A percentile compares a stretch with the other conserved stretches of the same genome.
phyloP scores from a whole-genome alignment of 2,797 vertebrate species.

The Sardinella longiceps region DNA sequence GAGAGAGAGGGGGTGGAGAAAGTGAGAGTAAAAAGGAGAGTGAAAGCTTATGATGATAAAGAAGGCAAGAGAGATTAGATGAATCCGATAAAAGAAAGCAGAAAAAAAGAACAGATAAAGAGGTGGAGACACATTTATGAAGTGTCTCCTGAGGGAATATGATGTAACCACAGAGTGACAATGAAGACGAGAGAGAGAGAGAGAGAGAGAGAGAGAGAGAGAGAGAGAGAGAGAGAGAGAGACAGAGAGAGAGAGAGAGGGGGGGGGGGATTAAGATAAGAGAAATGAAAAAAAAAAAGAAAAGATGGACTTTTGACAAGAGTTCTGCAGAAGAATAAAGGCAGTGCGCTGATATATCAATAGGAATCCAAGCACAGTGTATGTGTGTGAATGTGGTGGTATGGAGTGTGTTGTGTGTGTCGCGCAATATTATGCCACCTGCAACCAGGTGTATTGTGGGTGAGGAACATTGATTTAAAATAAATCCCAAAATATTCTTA shows the following conservation, averaged over 20 bases:
- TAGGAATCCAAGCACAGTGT: background rate
- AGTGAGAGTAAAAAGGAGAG: conserved; percentile 41
- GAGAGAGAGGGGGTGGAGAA: background rate
- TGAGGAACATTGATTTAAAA: no score
- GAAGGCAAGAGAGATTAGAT: conserved; percentile 29
- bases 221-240: background rate
- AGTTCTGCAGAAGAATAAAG: background rate
- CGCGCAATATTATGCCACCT: background rate
- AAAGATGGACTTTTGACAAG: background rate
- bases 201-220: background rate
- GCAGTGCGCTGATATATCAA: background rate
- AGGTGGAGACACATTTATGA: background rate
- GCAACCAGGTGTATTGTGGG: background rate
- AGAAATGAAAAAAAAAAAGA: background rate
- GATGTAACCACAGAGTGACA: background rate
- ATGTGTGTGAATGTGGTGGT: background rate
- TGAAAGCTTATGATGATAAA: conserved; percentile 45
- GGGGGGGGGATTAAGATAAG: background rate
- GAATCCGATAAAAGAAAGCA: background rate
- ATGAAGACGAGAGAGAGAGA: background rate
- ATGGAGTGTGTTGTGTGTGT: background rate
- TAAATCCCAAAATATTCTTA: no score
- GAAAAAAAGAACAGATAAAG: background rate
- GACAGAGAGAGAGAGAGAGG: background rate
- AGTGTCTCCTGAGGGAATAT: background rate